Percentiles rank a stretch among this genome's conserved stretches.
Conservation (phyloP, 2,888 invertebrate species). For the Urechis unicinctus region DNA sequence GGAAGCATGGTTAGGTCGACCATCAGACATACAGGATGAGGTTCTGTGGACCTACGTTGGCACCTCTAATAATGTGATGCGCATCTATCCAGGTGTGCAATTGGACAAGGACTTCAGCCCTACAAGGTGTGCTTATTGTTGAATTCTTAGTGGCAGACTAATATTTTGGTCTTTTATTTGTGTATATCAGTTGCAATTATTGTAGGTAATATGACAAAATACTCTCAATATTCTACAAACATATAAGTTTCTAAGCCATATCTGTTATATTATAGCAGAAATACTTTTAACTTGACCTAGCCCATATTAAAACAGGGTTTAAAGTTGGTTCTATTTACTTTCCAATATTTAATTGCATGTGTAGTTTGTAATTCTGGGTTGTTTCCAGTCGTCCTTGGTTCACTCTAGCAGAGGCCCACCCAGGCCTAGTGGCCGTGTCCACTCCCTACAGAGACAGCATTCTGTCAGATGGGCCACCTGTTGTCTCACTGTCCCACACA, state of each 20-base stretch:
- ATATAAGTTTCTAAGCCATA: too few species aligned
- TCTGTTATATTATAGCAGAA: too few species aligned
- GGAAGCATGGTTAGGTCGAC: slow-evolving; percentile 4
- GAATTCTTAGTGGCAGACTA: too few species aligned
- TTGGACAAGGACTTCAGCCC: slow-evolving; percentile 10
- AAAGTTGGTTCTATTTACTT: too few species aligned
- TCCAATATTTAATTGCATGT: background rate
- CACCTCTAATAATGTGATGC: slow-evolving; percentile 12
- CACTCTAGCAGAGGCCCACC: slow-evolving; percentile 12
- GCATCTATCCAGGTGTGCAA: slow-evolving; percentile 16
- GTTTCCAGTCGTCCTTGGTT: slow-evolving; percentile 17
- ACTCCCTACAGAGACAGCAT: background rate
- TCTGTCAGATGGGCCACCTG: background rate
- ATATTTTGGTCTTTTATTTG: too few species aligned
- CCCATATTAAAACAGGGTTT: too few species aligned
- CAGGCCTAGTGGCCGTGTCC: slow-evolving; percentile 12
- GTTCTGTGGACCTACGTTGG: slow-evolving; percentile 16
- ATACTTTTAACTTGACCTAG: too few species aligned
- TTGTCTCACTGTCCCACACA: background rate
- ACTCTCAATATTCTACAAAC: too few species aligned
- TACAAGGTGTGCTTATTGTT: too few species aligned
- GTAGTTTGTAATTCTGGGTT: background rate
- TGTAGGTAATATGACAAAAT: too few species aligned
- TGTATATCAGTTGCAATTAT: too few species aligned
- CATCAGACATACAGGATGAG: background rate